Evolutionary conservation across 2,888 invertebrate species (phyloP).

Genomic region (Blastobasis lacticolella): DNA sequence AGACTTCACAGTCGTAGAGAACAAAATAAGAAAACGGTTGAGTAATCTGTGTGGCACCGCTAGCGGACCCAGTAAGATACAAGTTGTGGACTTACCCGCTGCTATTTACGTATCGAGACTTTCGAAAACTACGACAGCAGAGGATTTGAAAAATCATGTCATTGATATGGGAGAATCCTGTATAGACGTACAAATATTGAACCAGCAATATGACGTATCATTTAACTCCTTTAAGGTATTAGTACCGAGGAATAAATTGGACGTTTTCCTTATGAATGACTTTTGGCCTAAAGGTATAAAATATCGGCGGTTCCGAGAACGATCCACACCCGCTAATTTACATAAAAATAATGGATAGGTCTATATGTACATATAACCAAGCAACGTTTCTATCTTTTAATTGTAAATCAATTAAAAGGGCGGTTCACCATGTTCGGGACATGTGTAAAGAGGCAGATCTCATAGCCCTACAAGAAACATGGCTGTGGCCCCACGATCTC

Average conservation of each 20-base stretch:
- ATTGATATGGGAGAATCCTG: too few relatives aligned
- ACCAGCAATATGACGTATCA: too few relatives aligned
- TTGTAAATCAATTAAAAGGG: conserved; percentile 9
- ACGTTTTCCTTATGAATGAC: not conserved
- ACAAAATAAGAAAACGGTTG: not conserved
- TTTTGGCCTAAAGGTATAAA: conserved; percentile 4
- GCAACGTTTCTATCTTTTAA: not conserved
- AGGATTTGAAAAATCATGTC: too few relatives aligned
- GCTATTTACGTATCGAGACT: conserved; percentile 4
- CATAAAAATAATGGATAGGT: not conserved
- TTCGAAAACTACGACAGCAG: not conserved
- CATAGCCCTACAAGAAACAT: not conserved
- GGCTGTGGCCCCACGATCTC: conserved; percentile 10
- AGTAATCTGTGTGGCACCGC: conserved; percentile 1
- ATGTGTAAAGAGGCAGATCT: conserved; percentile 7
- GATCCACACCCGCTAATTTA: not conserved
- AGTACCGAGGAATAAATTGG: too few relatives aligned
- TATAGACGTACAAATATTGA: too few relatives aligned
- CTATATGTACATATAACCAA: not conserved
- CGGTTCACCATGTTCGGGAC: conserved; percentile 3
- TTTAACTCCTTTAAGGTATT: too few relatives aligned
- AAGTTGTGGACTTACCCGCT: conserved; percentile 3
- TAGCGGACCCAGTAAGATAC: not conserved
- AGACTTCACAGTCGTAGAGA: not conserved
- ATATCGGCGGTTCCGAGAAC: not conserved